phyloP scores from a whole-genome alignment of 2,888 invertebrate species.

The Pterobdella sp. region DNA sequence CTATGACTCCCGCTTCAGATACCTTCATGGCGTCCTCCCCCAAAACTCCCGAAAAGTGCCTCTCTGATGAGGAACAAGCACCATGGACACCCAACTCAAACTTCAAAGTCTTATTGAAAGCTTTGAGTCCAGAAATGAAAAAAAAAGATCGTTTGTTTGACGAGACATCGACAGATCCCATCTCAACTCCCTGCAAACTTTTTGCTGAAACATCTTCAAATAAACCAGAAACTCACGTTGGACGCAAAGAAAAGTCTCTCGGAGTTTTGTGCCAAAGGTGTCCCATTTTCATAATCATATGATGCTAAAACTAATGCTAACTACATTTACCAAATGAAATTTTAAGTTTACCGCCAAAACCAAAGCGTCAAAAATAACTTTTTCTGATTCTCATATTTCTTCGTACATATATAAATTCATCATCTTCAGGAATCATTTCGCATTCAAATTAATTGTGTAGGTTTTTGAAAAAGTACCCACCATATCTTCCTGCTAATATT shows the following conservation, averaged over 20 bases:
- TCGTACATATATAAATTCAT: no score
- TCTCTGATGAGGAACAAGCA: conserved; percentile 30
- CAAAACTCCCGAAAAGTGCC: background rate
- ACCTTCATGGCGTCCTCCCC: background rate
- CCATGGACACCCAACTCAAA: conserved; percentile 63
- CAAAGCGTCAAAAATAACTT: background rate
- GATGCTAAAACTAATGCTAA: no score
- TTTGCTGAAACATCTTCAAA: background rate
- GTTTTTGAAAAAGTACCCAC: conserved; percentile 45
- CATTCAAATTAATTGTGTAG: conserved; percentile 28
- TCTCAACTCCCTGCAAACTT: background rate
- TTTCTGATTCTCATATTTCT: background rate
- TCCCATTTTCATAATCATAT: conserved; percentile 30
- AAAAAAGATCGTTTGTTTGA: conserved; percentile 33
- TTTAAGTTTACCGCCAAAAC: no score
- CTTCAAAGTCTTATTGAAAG: conserved; percentile 62
- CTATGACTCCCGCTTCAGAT: background rate
- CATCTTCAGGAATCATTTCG: no score
- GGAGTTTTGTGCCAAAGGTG: conserved; percentile 49
- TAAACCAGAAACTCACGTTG: conserved; percentile 18
- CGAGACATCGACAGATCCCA: background rate
- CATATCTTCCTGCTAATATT: conserved; percentile 49
- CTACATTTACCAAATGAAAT: no score
- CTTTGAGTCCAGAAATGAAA: conserved; percentile 54
- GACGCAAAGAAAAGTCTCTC: conserved; percentile 49